Evolutionary conservation across 2,113 vertebrate species (phyloP).

Genomic region (Tupaia chinensis): DNA sequence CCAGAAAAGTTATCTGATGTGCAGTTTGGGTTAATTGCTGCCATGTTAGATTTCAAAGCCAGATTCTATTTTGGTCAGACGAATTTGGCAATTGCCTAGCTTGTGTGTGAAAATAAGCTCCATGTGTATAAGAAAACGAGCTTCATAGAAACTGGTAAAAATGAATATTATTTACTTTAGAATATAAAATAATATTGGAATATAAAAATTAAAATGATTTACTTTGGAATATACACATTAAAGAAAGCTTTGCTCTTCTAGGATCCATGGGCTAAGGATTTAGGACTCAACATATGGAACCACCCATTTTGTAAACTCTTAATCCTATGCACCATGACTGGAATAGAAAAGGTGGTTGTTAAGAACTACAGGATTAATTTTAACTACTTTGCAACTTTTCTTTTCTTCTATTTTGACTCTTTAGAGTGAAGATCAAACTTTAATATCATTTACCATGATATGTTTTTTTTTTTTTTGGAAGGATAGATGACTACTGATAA

Average conservation of each 20-base stretch:
- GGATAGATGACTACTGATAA: neutral
- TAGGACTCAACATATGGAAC: neutral
- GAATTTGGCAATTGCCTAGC: neutral
- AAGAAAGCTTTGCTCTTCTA: constrained; percentile 19
- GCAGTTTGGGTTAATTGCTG: constrained; percentile 33
- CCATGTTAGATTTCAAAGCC: constrained; percentile 45
- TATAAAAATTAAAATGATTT: neutral
- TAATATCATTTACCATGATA: neutral
- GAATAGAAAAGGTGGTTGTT: neutral
- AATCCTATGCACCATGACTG: neutral
- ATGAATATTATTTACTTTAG: neutral
- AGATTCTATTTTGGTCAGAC: constrained; percentile 53
- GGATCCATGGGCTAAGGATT: neutral
- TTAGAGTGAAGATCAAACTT: neutral
- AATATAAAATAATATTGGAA: neutral
- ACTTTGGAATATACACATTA: neutral
- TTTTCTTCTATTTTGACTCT: neutral
- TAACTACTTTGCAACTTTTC: neutral
- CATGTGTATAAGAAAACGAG: neutral
- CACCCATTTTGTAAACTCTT: neutral
- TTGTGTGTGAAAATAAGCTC: neutral
- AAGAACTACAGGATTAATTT: neutral
- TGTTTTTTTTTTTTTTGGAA: neutral
- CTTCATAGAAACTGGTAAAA: neutral
- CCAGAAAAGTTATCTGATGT: neutral